Base-by-base conservation (phyloP, 2,888 invertebrate species). In the Acrocera orbiculus region DNA sequence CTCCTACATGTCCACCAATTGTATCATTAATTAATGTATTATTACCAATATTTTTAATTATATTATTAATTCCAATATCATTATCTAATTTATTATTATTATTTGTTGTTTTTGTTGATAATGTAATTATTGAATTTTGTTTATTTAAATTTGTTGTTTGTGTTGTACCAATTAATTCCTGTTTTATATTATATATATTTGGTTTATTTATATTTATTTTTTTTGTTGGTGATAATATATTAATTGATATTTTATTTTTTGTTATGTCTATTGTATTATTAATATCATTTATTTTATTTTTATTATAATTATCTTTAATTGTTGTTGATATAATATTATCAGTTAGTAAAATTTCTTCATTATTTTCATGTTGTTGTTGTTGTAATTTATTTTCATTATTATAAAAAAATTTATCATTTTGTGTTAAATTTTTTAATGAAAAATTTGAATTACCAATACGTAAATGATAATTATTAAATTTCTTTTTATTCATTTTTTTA, bases 81-180 rank as follows among this genome's bases (percentile, higher is more conserved):
- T 46, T 53, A 11, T 55, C 55, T 30, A 55, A 40, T 37, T 55
- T 55, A 0, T 55, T 48, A 38, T 56, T 55, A 27, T 54, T n/a
- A n/a, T n/a, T n/a, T n/a, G n/a, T n/a, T n/a, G n/a, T n/a, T n/a
- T n/a, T n/a, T n/a, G n/a, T n/a, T 23, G 23, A 50, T 29, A 55
- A 40, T 8, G 55, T 54, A 22, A 55, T 53, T 19, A 55, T 53
- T 3, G 55, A 40, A 17, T 42, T 49, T 20, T 32, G 32, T 40
- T 54, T 48, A 14, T 46, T 53, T 19, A 51, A 46, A 28, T 46
- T 45, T 41, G 43, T 47, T 45, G n/a, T n/a, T n/a, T n/a, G n/a
- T n/a, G n/a, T n/a, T n/a, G n/a, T n/a, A n/a, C n/a, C n/a, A n/a
- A n/a, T n/a, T n/a, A n/a, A n/a, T n/a, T n/a, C n/a, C n/a, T n/a